phyloP scores from a whole-genome alignment of 2,888 invertebrate genomes.

The Oligia strigilis region DNA sequence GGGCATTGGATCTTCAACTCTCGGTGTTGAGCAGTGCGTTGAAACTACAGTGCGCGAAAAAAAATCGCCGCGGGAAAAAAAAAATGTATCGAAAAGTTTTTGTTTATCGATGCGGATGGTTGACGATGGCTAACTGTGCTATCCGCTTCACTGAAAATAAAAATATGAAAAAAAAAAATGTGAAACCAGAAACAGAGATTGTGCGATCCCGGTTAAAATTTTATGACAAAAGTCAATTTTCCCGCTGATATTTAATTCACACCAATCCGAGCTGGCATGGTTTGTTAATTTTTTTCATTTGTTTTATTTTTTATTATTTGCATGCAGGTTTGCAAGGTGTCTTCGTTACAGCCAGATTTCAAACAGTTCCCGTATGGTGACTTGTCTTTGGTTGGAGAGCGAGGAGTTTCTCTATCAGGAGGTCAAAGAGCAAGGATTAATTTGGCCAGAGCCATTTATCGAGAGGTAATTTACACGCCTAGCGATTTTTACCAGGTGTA shows the following conservation, averaged over 20 bases:
- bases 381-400: conserved; percentile 94
- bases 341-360: conserved; percentile 93
- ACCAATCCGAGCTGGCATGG: conserved; percentile 30
- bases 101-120: background rate
- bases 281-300: conserved; percentile 30
- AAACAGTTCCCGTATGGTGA: conserved; percentile 94
- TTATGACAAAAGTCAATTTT: conserved; percentile 48
- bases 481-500: background rate
- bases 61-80: background rate
- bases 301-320: conserved; percentile 24
- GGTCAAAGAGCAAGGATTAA: conserved; percentile 96
- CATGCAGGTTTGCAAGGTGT: conserved; percentile 91
- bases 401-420: conserved; percentile 95
- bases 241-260: conserved; percentile 57
- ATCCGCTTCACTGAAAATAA: background rate
- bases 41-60: background rate
- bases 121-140: background rate
- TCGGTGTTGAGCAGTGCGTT: background rate
- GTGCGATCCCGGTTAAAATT: conserved; percentile 39
- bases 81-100: background rate
- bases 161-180: conserved; percentile 11
- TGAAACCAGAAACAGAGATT: conserved; percentile 16
- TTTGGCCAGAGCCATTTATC: conserved; percentile 94
- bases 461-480: conserved; percentile 90
- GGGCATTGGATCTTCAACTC: background rate